Evolutionary conservation across 2,113 vertebrate species (phyloP).

Genomic region (Gulo gulo): DNA sequence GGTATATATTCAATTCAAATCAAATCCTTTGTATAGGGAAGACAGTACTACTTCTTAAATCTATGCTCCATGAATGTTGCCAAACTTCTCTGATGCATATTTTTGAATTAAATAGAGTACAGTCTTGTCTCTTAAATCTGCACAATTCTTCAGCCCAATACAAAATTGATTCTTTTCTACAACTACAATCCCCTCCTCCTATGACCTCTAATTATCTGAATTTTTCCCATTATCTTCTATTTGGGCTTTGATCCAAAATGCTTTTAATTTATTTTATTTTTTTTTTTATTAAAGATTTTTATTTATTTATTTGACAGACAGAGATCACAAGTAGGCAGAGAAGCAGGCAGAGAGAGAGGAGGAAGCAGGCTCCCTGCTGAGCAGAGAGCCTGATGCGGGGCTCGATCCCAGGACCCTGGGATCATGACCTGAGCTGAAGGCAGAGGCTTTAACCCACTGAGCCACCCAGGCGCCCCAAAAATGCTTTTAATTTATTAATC

Average conservation of each 20-base stretch:
- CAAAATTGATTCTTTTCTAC: neutral
- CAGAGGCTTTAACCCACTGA: too few species aligned
- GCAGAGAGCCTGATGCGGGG: too few species aligned
- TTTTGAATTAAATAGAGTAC: neutral
- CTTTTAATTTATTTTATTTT: neutral
- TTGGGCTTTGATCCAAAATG: neutral
- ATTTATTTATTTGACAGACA: too few species aligned
- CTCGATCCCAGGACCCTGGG: too few species aligned
- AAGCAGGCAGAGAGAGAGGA: too few species aligned
- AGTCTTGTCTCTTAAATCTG: neutral
- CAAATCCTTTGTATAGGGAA: neutral
- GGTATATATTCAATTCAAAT: neutral
- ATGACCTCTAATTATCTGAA: neutral
- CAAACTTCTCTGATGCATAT: neutral
- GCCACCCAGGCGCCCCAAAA: too few species aligned
- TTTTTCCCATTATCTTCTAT: neutral
- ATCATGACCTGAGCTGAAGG: too few species aligned
- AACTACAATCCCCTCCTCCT: neutral
- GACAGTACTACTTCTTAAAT: neutral
- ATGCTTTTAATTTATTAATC: neutral
- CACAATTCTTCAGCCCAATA: neutral
- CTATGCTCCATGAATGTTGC: neutral
- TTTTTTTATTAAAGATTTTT: too few species aligned
- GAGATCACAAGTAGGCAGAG: too few species aligned
- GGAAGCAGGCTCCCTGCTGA: too few species aligned